A percentile compares a stretch with the other conserved stretches of the same genome.
Conservation (phyloP, 2,888 invertebrate genomes). For the Acleris laterana region DNA sequence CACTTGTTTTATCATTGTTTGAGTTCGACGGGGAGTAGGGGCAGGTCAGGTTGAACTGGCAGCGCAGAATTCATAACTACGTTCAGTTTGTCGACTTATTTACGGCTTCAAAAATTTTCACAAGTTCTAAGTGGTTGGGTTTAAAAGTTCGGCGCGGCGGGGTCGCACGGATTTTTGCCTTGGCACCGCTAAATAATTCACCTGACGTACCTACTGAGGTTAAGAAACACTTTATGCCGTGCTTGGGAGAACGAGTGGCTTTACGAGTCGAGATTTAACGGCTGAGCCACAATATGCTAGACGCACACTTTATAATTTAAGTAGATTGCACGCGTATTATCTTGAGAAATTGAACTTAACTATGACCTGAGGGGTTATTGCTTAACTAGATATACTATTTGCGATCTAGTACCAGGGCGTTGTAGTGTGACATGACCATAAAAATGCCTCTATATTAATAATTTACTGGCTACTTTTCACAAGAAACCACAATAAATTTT, state of each 20-base stretch:
- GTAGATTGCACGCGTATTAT: slow-evolving; percentile 20
- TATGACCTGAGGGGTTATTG: too few relatives aligned
- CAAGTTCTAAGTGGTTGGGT: slow-evolving; percentile 47
- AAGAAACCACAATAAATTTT: too few relatives aligned
- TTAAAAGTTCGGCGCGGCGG: slow-evolving; percentile 41
- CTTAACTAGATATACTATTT: too few relatives aligned
- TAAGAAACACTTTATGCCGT: slow-evolving; percentile 26
- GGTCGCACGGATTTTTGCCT: slow-evolving; percentile 31
- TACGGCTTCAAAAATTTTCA: slow-evolving; percentile 44
- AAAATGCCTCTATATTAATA: too few relatives aligned
- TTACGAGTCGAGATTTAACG: slow-evolving; percentile 30
- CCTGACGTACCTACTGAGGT: slow-evolving; percentile 29
- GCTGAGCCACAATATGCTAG: slow-evolving; percentile 26
- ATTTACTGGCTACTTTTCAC: too few relatives aligned
- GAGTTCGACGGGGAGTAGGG: slow-evolving; percentile 8
- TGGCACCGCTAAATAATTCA: slow-evolving; percentile 44
- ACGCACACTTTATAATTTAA: slow-evolving; percentile 34
- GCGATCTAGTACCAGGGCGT: too few relatives aligned
- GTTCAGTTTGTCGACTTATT: slow-evolving; percentile 44
- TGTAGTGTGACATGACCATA: too few relatives aligned
- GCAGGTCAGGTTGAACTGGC: slow-evolving; percentile 33
- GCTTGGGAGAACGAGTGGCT: slow-evolving; percentile 30
- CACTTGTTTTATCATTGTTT: slow-evolving; percentile 28
- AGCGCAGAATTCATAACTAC: slow-evolving; percentile 44
- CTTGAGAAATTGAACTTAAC: background rate